Evolutionary conservation across 2,797 vertebrate genomes (phyloP), one percentile per base, ranked within the genome.

Genomic region (Diceros bicornis): DNA sequence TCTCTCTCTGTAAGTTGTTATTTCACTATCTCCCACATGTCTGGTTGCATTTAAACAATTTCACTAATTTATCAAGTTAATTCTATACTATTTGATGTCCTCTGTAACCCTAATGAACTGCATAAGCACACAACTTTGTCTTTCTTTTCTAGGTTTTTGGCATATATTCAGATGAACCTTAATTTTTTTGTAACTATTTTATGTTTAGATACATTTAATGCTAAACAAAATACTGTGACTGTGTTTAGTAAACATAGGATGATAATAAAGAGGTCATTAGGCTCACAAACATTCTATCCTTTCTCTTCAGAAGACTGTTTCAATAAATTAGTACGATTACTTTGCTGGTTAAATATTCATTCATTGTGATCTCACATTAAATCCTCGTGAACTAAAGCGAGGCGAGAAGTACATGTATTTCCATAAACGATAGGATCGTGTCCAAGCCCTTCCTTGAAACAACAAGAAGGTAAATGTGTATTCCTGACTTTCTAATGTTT

Each of bases 141-240:
- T 69, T 94, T 75, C 29, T 92, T 14, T 52, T 95, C 37, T 50
- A 84, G 44, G 14, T 47, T 95, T 93, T 89, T 74, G 50, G 21
- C 41, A 61, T 41, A 66, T 81, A 64, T 82, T 84, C 37, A 41
- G 79, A 37, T 59, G 11, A 89, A 52, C 8, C 14, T 94, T 89
- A 89, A 93, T 75, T 93, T 62, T 10, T 62, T 94, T 50, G 11
- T 74, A 47, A 17, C 2, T 68, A 27, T 91, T 88, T 94, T 79
- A 61, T 89, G 69, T 57, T 25, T 21, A 32, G 52, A 41, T 77
- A 94, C 17, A 20, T 37, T 75, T 75, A 92, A 61, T 86, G 6
- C 37, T 34, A 29, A 88, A 59, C 4, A 20, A 74, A 96, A 87
- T 71, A 59, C 50, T 23, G 4, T 50, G 27, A 62, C 44, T 29